phyloP scores from a whole-genome alignment of 2,888 invertebrate genomes.

The Mimumesa dahlbomi region DNA sequence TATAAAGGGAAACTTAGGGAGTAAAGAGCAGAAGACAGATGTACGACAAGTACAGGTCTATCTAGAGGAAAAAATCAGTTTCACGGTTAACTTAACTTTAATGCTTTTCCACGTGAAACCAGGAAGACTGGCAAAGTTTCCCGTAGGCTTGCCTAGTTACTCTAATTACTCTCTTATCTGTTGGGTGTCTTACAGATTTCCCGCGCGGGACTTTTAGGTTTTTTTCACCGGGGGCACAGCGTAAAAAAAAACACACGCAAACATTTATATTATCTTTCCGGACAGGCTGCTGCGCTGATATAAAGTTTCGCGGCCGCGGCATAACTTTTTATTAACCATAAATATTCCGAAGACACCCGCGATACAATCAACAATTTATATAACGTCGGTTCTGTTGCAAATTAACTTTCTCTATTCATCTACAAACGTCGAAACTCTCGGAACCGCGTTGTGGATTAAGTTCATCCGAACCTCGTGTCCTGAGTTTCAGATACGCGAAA shows the following conservation, averaged over 20 bases:
- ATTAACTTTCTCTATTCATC: conserved; percentile 15
- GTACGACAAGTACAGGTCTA: too few relatives aligned
- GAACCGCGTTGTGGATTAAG: conserved; percentile 13
- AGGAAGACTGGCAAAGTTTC: too few relatives aligned
- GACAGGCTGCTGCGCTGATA: too few relatives aligned
- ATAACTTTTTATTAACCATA: not conserved
- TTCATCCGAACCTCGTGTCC: conserved; percentile 6
- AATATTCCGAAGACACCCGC: not conserved
- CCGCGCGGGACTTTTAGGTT: not conserved
- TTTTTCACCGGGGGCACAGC: not conserved
- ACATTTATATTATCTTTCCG: too few relatives aligned
- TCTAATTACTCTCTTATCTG: conserved; percentile 20
- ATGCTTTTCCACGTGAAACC: too few relatives aligned
- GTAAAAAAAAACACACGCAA: too few relatives aligned
- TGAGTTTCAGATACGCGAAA: conserved; percentile 10
- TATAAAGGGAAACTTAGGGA: too few relatives aligned
- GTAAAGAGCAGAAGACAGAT: too few relatives aligned
- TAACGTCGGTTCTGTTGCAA: not conserved
- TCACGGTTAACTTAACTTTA: too few relatives aligned
- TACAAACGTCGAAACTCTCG: conserved; percentile 10
- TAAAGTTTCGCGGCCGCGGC: not conserved
- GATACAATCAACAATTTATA: not conserved
- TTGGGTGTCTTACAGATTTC: not conserved
- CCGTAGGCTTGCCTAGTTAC: too few relatives aligned
- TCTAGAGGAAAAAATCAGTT: too few relatives aligned